Conservation (phyloP, 2,888 invertebrate genomes). For the Euproctis similis region DNA sequence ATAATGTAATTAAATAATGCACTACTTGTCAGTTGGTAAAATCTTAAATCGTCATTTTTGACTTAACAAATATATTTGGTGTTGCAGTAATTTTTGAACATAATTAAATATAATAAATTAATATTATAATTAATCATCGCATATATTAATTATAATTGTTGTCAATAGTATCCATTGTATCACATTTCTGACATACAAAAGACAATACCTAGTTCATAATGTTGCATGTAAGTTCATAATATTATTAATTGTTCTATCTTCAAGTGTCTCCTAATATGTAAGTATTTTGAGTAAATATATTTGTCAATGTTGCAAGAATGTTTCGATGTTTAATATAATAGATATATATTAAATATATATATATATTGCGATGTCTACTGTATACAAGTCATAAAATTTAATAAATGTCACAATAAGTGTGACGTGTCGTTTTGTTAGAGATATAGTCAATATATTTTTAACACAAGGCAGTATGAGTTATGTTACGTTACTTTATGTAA, state of each 20-base stretch:
- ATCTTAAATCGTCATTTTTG: slow-evolving; percentile 36
- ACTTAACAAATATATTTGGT: slow-evolving; percentile 30
- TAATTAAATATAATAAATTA: slow-evolving; percentile 32
- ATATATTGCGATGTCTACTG: slow-evolving; percentile 19
- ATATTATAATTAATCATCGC: no score
- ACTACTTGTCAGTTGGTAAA: slow-evolving; percentile 45
- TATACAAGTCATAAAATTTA: slow-evolving; percentile 11
- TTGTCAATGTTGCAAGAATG: slow-evolving; percentile 53
- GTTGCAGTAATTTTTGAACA: slow-evolving; percentile 55
- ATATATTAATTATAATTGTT: no score
- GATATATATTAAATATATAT: no score
- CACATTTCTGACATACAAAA: slow-evolving; percentile 72
- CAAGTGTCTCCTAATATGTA: slow-evolving; percentile 71
- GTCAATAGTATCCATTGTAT: slow-evolving; percentile 54
- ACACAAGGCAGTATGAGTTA: no score
- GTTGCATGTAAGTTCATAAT: slow-evolving; percentile 70
- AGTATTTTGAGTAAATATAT: slow-evolving; percentile 63
- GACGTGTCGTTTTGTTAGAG: no score
- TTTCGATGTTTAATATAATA: slow-evolving; percentile 49
- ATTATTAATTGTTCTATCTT: slow-evolving; percentile 69
- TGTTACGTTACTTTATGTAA: no score
- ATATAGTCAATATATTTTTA: no score
- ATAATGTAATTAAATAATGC: slow-evolving; percentile 44
- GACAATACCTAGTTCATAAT: slow-evolving; percentile 77
- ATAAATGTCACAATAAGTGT: no score